These are phyloP conservation scores for Tiaroga cobitis DNA, from an alignment of 2,797 vertebrate species.

Conservation along the genomic window DNA sequence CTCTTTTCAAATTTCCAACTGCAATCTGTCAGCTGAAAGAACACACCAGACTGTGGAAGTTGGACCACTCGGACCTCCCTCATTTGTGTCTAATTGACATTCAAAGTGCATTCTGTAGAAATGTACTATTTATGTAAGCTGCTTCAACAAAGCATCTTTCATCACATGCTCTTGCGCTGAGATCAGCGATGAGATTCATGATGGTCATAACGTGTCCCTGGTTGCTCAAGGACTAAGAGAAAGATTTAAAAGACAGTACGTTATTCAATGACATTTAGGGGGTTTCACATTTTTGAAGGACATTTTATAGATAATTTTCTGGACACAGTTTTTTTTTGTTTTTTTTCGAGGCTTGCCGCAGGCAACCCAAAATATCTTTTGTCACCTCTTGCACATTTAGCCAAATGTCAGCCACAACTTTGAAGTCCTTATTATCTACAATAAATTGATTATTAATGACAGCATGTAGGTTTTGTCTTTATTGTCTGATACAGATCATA, in stretches of 20 bases:
- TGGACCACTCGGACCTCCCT: conserved; percentile 65
- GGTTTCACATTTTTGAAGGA: neutral
- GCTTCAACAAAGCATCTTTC: conserved; percentile 68
- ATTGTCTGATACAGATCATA: neutral
- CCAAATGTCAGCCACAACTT: neutral
- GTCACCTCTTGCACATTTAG: neutral
- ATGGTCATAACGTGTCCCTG: conserved; percentile 19
- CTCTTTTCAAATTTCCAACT: conserved; percentile 53
- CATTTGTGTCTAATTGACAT: conserved; percentile 70
- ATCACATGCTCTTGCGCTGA: conserved; percentile 69
- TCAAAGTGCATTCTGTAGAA: conserved; percentile 59
- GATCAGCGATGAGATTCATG: conserved; percentile 50
- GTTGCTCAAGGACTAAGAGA: neutral
- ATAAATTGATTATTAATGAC: neutral
- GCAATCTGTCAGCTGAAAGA: conserved; percentile 65
- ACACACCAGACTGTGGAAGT: conserved; percentile 59
- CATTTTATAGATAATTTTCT: neutral
- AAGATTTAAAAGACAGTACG: neutral
- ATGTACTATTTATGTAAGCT: conserved; percentile 68
- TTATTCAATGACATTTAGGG: neutral
- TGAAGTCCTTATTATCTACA: neutral
- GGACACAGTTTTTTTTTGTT: neutral
- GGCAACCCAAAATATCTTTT: neutral
- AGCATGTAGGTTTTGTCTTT: neutral
- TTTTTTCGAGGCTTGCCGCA: neutral